Conservation (phyloP, 2,113 vertebrate genomes). For the Stigmatopora nigra region DNA sequence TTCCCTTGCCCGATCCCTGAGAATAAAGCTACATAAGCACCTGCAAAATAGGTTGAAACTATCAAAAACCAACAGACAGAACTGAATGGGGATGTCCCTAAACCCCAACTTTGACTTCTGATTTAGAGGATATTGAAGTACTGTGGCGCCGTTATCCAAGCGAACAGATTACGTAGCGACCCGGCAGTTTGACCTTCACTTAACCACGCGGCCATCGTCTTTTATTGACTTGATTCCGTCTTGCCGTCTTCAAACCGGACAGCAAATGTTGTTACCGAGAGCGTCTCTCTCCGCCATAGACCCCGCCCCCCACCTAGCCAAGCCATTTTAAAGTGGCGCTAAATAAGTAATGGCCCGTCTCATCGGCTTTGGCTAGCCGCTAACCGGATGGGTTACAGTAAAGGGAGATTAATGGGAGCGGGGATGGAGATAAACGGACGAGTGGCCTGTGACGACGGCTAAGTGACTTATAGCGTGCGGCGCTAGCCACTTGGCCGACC, state of each 20-base stretch:
- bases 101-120: not conserved
- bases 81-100: not conserved
- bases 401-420: constrained; percentile 52
- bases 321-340: constrained; percentile 58
- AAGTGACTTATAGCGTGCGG: constrained; percentile 23
- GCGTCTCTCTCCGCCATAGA: constrained; percentile 52
- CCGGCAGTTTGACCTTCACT: constrained; percentile 49
- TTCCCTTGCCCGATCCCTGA: not conserved
- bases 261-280: constrained; percentile 54
- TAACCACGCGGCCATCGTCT: constrained; percentile 41
- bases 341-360: constrained; percentile 67
- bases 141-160: not conserved
- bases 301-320: constrained; percentile 6
- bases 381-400: constrained; percentile 55
- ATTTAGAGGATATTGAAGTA: constrained; percentile 47
- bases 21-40: not conserved
- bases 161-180: constrained; percentile 24
- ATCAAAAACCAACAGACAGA: too few species aligned
- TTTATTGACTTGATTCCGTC: constrained; percentile 57
- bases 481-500: not conserved
- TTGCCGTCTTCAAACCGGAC: constrained; percentile 30
- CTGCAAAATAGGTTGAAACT: not conserved
- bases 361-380: constrained; percentile 45
- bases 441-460: constrained; percentile 13
- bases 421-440: constrained; percentile 47